Base-by-base conservation (phyloP, 2,797 vertebrate species). In the Gymnopithys bicolor region DNA sequence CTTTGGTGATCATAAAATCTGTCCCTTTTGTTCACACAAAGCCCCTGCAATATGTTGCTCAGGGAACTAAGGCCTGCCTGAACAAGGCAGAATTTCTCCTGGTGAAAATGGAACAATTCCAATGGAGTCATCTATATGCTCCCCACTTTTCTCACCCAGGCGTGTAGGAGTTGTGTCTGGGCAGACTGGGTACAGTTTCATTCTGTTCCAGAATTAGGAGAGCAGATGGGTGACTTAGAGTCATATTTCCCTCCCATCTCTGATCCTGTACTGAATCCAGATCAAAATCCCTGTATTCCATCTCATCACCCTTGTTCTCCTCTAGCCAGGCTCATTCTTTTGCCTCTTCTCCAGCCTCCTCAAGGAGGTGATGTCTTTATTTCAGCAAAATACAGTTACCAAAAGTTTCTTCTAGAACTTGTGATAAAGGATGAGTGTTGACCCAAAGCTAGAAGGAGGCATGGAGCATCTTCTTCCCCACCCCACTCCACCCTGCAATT, bases 201-300 rank as follows among this genome's bases (percentile, higher is more conserved):
- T 94, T 94, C 83, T 96, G 96, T 96, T 94, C 95, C 90, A 96
- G 87, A 94, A 95, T 91, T 86, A 91, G 69, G 94, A 96, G 93
- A 95, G 90, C 96, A 96, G 96, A 96, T 96, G 96, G 96, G 87
- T 96, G 94, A 84, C 89, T 88, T 94, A 90, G 93, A 96, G 96
- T 96, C 93, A 95, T 89, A 56, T 84, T 94, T 92, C 91, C 71
- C 93, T 95, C 82, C 60, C 82, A 91, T 96, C 64, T 89, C 89
- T 92, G 94, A 92, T 96, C 87, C 84, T 95, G 91, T 93, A 92
- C 87, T 93, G 64, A 93, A 80, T 93, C 87, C 87, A 94, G 75
- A 96, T 87, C 91, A 94, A 92, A 93, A 95, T 95, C 63, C 66
- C 87, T 91, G 13, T 95, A 94, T 95, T 94, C 78, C 39, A 69